Evolutionary conservation across 2,797 vertebrate genomes (phyloP).

Genomic region (Heteromormyrus szaboi): DNA sequence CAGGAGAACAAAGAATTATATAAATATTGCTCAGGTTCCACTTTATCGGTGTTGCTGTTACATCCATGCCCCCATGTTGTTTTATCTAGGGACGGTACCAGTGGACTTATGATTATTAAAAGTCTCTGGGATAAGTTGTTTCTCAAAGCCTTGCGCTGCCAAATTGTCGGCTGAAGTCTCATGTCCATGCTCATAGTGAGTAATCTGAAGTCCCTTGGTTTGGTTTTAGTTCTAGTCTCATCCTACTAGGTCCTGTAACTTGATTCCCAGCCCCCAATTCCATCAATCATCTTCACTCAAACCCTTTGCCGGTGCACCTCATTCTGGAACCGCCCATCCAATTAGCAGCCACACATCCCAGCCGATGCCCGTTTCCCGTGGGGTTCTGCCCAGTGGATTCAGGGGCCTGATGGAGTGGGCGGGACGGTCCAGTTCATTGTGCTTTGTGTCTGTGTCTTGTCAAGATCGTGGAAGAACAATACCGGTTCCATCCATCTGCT

Average conservation of each 20-base stretch:
- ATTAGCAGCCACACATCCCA: neutral
- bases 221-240: neutral
- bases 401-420: neutral
- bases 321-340: neutral
- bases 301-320: neutral
- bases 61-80: neutral
- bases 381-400: neutral
- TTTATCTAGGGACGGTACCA: neutral
- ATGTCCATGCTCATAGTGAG: neutral
- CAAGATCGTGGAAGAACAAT: neutral
- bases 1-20: neutral
- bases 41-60: neutral
- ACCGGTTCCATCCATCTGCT: neutral
- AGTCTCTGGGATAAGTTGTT: neutral
- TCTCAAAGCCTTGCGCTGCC: neutral
- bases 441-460: neutral
- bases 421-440: neutral
- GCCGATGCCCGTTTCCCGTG: neutral
- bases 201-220: neutral
- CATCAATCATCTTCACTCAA: neutral
- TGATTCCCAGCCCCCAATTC: neutral
- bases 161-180: neutral
- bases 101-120: neutral
- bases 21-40: neutral
- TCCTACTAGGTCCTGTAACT: neutral